These are phyloP conservation scores for Apocheima hispidaria DNA, from an alignment of 2,888 invertebrate species.

Conservation along the genomic window DNA sequence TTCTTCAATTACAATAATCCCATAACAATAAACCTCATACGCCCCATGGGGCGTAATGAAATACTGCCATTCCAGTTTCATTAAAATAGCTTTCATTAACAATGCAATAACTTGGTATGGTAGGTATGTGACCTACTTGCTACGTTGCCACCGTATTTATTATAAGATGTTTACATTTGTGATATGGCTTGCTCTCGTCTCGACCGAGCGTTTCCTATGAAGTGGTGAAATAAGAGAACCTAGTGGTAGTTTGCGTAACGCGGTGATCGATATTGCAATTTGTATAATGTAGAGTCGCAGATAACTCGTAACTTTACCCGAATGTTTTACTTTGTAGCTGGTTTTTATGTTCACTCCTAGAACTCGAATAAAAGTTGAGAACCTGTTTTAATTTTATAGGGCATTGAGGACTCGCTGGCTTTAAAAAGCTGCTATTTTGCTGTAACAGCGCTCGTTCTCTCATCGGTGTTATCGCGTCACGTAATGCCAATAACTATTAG, in stretches of 20 bases:
- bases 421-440: slow-evolving; percentile 24
- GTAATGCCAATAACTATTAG: slow-evolving; percentile 43
- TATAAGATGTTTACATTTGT: slow-evolving; percentile 54
- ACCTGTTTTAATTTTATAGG: slow-evolving; percentile 31
- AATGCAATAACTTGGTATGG: slow-evolving; percentile 12
- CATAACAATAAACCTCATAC: slow-evolving; percentile 13
- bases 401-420: slow-evolving; percentile 15
- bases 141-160: slow-evolving; percentile 42
- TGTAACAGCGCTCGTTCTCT: slow-evolving; percentile 27
- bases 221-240: slow-evolving; percentile 51
- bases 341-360: slow-evolving; percentile 25
- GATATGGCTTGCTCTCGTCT: slow-evolving; percentile 38
- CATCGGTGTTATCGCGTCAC: slow-evolving; percentile 36
- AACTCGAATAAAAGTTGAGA: slow-evolving; percentile 28
- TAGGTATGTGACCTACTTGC: slow-evolving; percentile 36
- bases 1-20: slow-evolving; percentile 17
- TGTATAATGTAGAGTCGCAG: slow-evolving; percentile 47
- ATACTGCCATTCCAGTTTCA: slow-evolving; percentile 28
- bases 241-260: slow-evolving; percentile 50
- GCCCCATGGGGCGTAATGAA: slow-evolving; percentile 14
- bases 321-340: slow-evolving; percentile 26
- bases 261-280: slow-evolving; percentile 55
- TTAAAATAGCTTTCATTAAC: slow-evolving; percentile 29
- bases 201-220: slow-evolving; percentile 51
- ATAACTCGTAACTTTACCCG: slow-evolving; percentile 20